Percentiles rank a stretch among this genome's conserved stretches.
phyloP scores from a whole-genome alignment of 2,888 invertebrate genomes.

The Heliconius cydno region DNA sequence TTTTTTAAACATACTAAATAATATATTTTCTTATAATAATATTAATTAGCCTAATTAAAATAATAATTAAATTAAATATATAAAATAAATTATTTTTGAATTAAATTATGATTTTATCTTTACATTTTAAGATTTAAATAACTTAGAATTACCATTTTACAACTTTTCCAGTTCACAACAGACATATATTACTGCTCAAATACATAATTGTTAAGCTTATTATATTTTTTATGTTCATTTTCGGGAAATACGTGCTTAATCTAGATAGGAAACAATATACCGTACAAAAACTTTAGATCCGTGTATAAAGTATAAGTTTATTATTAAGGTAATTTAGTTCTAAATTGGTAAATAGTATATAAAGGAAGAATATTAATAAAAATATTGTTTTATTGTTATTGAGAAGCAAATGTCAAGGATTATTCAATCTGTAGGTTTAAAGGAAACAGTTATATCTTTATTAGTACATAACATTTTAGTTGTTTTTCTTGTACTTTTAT shows the following conservation, averaged over 20 bases:
- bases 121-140: background rate
- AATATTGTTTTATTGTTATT: conserved; percentile 9
- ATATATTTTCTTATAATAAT: background rate
- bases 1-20: background rate
- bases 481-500: too few relatives aligned
- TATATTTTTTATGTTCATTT: conserved; percentile 24
- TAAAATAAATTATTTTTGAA: background rate
- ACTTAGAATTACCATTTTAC: background rate
- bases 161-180: background rate
- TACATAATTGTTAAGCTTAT: conserved; percentile 9
- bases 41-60: background rate
- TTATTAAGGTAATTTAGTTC: conserved; percentile 4
- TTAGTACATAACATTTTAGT: too few relatives aligned
- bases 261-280: conserved; percentile 19
- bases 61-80: background rate
- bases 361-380: background rate
- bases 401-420: conserved; percentile 21
- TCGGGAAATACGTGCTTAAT: conserved; percentile 32
- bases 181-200: background rate
- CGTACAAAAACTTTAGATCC: conserved; percentile 27
- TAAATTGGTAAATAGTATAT: conserved; percentile 3
- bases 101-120: background rate
- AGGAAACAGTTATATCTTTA: background rate
- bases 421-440: background rate
- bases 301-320: conserved; percentile 18